A percentile compares a stretch with the other conserved stretches of the same genome.
Evolutionary conservation across 2,113 vertebrate genomes (phyloP).

Genomic region (Corythornis cristatus): DNA sequence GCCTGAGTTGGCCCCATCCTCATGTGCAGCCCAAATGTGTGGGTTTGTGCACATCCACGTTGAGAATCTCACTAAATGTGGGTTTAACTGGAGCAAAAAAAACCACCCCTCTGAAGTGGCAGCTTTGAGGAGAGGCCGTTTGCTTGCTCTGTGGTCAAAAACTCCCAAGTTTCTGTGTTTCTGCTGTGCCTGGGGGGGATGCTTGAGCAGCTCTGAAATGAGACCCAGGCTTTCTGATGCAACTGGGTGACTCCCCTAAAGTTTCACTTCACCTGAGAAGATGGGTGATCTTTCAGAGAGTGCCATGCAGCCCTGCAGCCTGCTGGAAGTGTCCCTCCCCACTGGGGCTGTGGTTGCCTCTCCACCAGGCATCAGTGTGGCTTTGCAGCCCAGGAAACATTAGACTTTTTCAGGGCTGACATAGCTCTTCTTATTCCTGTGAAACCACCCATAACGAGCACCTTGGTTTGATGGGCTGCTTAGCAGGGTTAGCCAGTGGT

Average conservation of each 20-base stretch:
- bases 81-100: background rate
- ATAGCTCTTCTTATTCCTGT: background rate
- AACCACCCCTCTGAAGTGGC: background rate
- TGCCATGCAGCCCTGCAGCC: background rate
- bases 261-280: background rate
- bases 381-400: background rate
- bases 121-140: background rate
- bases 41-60: background rate
- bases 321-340: background rate
- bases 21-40: background rate
- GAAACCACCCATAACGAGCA: background rate
- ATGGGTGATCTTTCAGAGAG: background rate
- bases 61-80: background rate
- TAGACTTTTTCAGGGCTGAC: background rate
- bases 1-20: fast-evolving
- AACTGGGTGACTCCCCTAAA: background rate
- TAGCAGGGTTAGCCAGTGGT: background rate
- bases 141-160: background rate
- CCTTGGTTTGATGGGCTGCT: background rate
- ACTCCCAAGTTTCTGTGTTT: background rate
- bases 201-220: background rate
- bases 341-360: background rate
- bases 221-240: background rate
- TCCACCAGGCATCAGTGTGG: fast-evolving
- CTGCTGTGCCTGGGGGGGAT: background rate